phyloP scores from a whole-genome alignment of 2,113 vertebrate genomes.

The Suricata suricatta region DNA sequence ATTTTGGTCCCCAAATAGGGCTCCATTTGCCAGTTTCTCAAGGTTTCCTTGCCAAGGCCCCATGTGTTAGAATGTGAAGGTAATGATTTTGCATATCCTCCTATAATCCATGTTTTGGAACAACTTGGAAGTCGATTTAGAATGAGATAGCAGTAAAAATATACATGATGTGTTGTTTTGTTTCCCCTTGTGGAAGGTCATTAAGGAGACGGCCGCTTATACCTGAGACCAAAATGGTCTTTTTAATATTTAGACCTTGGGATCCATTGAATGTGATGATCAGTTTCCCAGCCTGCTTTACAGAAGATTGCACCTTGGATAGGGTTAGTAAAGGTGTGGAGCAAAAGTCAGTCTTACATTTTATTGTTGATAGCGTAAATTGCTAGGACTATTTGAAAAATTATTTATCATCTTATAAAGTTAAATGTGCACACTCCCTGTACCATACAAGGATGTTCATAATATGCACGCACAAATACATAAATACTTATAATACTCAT shows the following conservation, averaged over 20 bases:
- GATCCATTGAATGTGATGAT: accelerated
- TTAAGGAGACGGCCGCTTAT: neutral
- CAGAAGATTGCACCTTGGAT: neutral
- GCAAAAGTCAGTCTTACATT: neutral
- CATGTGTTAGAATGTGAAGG: neutral
- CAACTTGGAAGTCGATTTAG: neutral
- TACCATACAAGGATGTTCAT: neutral
- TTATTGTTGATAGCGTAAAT: neutral
- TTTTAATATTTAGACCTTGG: neutral
- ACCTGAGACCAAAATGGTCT: neutral
- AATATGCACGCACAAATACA: neutral
- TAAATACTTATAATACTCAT: neutral
- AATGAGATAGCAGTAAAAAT: neutral
- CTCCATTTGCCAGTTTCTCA: neutral
- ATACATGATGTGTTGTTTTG: neutral
- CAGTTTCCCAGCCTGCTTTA: neutral
- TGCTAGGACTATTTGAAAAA: neutral
- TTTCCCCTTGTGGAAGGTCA: neutral
- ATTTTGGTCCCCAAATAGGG: neutral
- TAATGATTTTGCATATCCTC: neutral
- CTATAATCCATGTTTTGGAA: neutral
- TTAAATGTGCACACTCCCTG: neutral
- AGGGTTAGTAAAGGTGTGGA: neutral
- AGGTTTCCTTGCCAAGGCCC: neutral
- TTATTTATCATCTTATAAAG: neutral